phyloP scores from a whole-genome alignment of 2,888 invertebrate genomes.

The Molanna angustata region DNA sequence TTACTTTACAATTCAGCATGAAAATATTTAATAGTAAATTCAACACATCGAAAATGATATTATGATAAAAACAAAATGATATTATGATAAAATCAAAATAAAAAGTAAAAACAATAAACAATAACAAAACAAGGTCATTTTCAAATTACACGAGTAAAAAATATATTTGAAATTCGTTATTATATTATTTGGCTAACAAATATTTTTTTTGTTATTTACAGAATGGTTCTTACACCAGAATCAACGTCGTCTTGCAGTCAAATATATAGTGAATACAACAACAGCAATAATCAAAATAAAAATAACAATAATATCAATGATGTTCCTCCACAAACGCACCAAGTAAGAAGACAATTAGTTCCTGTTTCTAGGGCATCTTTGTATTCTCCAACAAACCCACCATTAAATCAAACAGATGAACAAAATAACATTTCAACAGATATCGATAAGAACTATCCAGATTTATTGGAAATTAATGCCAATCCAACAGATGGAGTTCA shows the following conservation, averaged over 20 bases:
- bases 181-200: too few relatives aligned
- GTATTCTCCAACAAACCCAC: slow-evolving; percentile 38
- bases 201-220: slow-evolving; percentile 36
- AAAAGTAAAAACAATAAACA: too few relatives aligned
- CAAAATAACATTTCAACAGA: slow-evolving; percentile 53
- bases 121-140: too few relatives aligned
- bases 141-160: too few relatives aligned
- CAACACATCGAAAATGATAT: too few relatives aligned
- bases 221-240: slow-evolving; percentile 50
- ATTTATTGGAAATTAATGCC: slow-evolving; percentile 50
- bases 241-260: slow-evolving; percentile 57
- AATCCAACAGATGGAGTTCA: slow-evolving; percentile 7
- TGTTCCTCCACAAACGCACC: slow-evolving; percentile 36
- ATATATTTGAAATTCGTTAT: background rate
- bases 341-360: slow-evolving; percentile 14
- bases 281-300: slow-evolving; percentile 44
- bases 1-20: too few relatives aligned
- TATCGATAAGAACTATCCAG: slow-evolving; percentile 57
- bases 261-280: slow-evolving; percentile 42
- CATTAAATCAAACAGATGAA: slow-evolving; percentile 33
- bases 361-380: slow-evolving; percentile 40
- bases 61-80: too few relatives aligned
- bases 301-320: slow-evolving; percentile 44
- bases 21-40: too few relatives aligned
- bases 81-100: too few relatives aligned